A percentile compares a stretch with the other conserved stretches of the same genome.
Evolutionary conservation across 2,797 vertebrate species (phyloP).

Genomic region (Sebastes flavidus): DNA sequence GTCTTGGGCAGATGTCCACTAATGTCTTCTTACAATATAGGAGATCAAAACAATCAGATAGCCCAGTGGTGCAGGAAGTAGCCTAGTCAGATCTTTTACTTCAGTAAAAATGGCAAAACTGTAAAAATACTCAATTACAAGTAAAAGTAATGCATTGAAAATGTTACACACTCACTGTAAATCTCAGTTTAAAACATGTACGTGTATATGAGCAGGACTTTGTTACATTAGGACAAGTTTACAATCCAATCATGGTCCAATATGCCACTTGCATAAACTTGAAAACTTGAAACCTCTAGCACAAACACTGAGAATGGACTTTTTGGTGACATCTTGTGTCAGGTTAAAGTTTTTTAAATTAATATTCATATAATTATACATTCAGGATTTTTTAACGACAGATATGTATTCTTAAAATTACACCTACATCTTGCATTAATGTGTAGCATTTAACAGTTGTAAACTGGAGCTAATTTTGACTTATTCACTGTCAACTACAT

Average conservation of each 20-base stretch:
- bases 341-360: background rate
- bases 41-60: background rate
- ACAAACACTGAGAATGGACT: background rate
- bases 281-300: background rate
- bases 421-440: too few species aligned
- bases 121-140: background rate
- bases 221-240: background rate
- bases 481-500: too few species aligned
- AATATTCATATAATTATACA: background rate
- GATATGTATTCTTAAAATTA: too few species aligned
- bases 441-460: too few species aligned
- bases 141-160: background rate
- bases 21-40: background rate
- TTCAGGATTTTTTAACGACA: background rate
- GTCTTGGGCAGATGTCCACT: background rate
- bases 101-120: background rate
- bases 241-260: background rate
- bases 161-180: background rate
- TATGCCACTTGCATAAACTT: background rate
- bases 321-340: too few species aligned
- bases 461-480: too few species aligned
- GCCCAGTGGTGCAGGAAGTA: background rate
- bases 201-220: background rate
- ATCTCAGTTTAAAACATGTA: too few species aligned
- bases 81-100: background rate